Percentiles rank a stretch among this genome's conserved stretches.
Evolutionary conservation across 2,797 vertebrate genomes (phyloP).

Genomic region (Harpagifer antarcticus): DNA sequence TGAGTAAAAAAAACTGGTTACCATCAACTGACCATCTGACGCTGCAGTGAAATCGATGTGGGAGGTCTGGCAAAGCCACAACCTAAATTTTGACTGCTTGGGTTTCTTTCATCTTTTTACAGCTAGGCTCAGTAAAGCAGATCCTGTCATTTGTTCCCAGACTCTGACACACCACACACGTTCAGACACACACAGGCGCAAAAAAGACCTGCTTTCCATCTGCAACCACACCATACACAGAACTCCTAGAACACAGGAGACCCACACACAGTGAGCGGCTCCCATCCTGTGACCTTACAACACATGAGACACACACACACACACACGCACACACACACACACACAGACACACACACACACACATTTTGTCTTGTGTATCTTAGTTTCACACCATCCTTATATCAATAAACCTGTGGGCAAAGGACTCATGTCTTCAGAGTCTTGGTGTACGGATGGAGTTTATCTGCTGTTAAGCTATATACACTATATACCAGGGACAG

Average conservation of each 20-base stretch:
- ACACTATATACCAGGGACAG: too few species aligned
- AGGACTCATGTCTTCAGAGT: too few species aligned
- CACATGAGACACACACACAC: constrained; percentile 14
- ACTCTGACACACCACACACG: constrained; percentile 65
- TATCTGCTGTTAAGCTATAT: too few species aligned
- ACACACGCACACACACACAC: constrained; percentile 13
- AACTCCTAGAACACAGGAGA: constrained; percentile 39
- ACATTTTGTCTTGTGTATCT: too few species aligned
- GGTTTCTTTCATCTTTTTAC: constrained; percentile 74
- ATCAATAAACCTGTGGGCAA: too few species aligned
- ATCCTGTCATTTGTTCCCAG: constrained; percentile 78
- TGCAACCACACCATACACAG: constrained; percentile 57
- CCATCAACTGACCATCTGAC: constrained; percentile 70
- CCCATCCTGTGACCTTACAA: constrained; percentile 38
- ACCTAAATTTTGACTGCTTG: constrained; percentile 60
- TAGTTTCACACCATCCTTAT: too few species aligned
- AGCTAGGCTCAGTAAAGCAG: constrained; percentile 65
- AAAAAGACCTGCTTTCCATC: constrained; percentile 50
- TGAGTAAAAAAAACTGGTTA: constrained; percentile 49
- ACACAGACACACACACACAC: background rate
- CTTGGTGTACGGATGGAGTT: too few species aligned
- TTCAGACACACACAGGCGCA: constrained; percentile 33
- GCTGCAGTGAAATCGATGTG: constrained; percentile 49
- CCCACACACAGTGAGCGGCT: constrained; percentile 33
- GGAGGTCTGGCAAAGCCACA: constrained; percentile 68